Percentiles rank a stretch among this genome's conserved stretches.
These are phyloP conservation scores for Panopea generosa DNA, from an alignment of 2,888 invertebrate genomes.

Conservation along the genomic window DNA sequence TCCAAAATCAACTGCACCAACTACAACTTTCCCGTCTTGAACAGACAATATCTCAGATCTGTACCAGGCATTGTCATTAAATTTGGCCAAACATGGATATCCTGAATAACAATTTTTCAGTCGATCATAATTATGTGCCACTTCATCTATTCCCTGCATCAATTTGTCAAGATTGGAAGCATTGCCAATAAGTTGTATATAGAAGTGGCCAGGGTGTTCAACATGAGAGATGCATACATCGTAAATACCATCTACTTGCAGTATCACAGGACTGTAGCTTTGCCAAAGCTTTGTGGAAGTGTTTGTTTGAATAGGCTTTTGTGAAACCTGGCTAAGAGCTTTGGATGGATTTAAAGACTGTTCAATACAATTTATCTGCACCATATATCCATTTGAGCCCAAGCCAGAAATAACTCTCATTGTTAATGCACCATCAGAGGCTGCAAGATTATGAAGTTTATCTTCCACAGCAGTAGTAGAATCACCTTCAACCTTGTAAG, in stretches of 20 bases:
- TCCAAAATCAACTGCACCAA: constrained; percentile 70
- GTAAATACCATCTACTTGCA: constrained; percentile 60
- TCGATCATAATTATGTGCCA: constrained; percentile 55
- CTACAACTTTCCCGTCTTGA: constrained; percentile 35
- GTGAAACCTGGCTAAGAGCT: no score
- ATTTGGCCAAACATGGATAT: constrained; percentile 60
- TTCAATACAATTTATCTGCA: constrained; percentile 61
- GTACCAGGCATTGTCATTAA: constrained; percentile 64
- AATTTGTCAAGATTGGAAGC: constrained; percentile 62
- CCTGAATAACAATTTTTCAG: constrained; percentile 43
- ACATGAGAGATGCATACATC: constrained; percentile 67
- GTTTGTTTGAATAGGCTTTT: constrained; percentile 7
- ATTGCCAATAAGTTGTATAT: constrained; percentile 65
- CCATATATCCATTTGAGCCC: constrained; percentile 50
- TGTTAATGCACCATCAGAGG: constrained; percentile 42
- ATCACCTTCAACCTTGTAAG: constrained; percentile 57
- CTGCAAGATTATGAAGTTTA: constrained; percentile 56
- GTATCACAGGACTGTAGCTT: constrained; percentile 47
- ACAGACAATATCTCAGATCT: constrained; percentile 52
- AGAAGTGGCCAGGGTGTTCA: constrained; percentile 65
- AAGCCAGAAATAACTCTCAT: constrained; percentile 56
- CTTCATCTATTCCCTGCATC: constrained; percentile 60
- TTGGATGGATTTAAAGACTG: constrained; percentile 10
- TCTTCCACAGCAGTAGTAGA: constrained; percentile 46
- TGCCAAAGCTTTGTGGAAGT: constrained; percentile 35